Conservation (phyloP, 2,113 vertebrate species). For the Rafetus swinhoei region DNA sequence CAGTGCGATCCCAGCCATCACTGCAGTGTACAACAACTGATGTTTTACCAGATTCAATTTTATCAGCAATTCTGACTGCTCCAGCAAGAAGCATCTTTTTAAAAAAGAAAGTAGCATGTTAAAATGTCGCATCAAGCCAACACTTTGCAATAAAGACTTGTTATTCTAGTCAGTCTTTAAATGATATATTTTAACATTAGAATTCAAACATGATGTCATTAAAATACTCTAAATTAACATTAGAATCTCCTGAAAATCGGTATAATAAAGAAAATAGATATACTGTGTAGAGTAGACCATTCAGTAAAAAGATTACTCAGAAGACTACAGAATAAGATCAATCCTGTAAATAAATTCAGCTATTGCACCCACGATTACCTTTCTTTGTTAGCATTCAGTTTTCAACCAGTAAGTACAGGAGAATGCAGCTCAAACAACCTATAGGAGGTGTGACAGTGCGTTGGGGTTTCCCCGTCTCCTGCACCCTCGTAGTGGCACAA, state of each 20-base stretch:
- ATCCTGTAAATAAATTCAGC: neutral
- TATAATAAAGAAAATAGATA: neutral
- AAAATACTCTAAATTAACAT: neutral
- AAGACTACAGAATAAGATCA: neutral
- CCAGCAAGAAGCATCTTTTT: slow-evolving; percentile 89
- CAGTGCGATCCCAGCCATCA: slow-evolving; percentile 95
- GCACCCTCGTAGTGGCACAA: too few relatives aligned
- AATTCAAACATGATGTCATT: neutral
- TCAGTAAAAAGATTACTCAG: neutral
- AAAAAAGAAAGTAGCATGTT: slow-evolving; percentile 25
- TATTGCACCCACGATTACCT: neutral
- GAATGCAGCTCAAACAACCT: neutral
- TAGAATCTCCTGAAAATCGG: neutral
- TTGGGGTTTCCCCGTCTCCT: too few relatives aligned
- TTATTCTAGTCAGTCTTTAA: neutral
- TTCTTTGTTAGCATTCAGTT: neutral
- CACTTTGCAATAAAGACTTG: neutral
- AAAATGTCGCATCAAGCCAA: slow-evolving; percentile 3
- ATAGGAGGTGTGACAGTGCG: neutral
- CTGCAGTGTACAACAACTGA: slow-evolving; percentile 98
- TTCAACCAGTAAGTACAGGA: neutral
- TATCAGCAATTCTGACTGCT: slow-evolving; percentile 92
- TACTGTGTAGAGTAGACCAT: neutral
- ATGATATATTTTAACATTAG: neutral
- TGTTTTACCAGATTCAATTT: slow-evolving; percentile 92